Base-by-base conservation (phyloP, 2,797 vertebrate genomes). In the Liasis olivaceus region DNA sequence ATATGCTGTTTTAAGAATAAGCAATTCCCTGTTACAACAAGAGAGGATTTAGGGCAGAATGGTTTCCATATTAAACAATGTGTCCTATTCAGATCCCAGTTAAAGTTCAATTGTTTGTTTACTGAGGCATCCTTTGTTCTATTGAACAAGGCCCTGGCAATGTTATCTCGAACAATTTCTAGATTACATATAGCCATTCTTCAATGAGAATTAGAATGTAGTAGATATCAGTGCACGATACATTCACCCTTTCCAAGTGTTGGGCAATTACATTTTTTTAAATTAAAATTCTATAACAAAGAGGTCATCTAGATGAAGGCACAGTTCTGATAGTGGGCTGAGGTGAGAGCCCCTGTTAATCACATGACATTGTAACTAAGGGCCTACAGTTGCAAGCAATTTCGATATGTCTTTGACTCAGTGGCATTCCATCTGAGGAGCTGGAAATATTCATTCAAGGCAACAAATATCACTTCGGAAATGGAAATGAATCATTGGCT, bases 21-120 rank as follows among this genome's bases (percentile, higher is more conserved):
- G 85, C 69, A 66, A 42, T 92, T 88, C 62, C 36, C 63, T 59
- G 42, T 85, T 69, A 42, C 59, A 81, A 54, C 54, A 90, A 90
- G 69, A 42, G 47, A 42, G 54, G 14, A 11, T 2, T 87, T 91
- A 28, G 1, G 24, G 28, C 62, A 89, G 2, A 91, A 91, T 22
- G 81, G 66, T 92, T 95, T 85, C 69, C 86, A 2, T 88, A 77
- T 77, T 63, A 87, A 72, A 94, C 3, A 84, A 92, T 88, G 66
- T 60, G n/a, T 36, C 59, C 85, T 51, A 89, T 92, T 93, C 85
- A 93, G 9, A 47, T 31, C 28, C 94, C 47, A 93, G 85, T 92
- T 20, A 90, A 93, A 91, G 62, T 54, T 62, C n/a, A 7, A 72
- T 92, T 66, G 36, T 87, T 51, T 92, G 9, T 89, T 94, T 72